Base-by-base conservation (phyloP, 1,140 invertebrate genomes). In the Eciton burchellii region DNA sequence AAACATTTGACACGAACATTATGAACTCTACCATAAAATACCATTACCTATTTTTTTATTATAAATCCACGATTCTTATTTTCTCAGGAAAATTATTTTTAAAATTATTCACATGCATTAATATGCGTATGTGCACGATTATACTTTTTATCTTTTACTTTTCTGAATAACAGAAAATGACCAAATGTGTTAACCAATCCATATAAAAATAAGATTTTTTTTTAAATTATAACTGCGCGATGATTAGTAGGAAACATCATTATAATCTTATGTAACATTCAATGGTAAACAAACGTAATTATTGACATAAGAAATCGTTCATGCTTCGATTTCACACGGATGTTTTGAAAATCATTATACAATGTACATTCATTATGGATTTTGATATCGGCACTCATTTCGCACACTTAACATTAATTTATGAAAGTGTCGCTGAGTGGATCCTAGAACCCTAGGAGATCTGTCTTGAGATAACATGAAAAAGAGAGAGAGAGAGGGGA, bases 361-460 rank as follows among this genome's bases (percentile, higher is more conserved):
- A 66, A 73, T 43, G 57, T 35, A 62, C 12, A 26, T 56, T 84
- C 35, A 41, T 11, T 43, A 73, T 72, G 47, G 52, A 57, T 60
- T 84, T 88, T 84, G 47, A 87, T 52, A 66, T 87, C 72, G 29
- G 66, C 86, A 88, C 49, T 82, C 65, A 52, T 56, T 56, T 74
- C 47, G 19, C 76, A 47, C 6, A 35, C 35, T 35, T 59, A 66
- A 29, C 62, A 57, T 52, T 73, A 62, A 68, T 83, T 65, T 59
- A 73, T 52, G 65, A 87, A 84, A 82, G 63, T 82, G 56, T 83
- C 56, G 82, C 81, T 77, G 41, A 66, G 79, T 88, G 81, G 84
- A 88, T 76, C 87, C 87, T 86, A 89, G 73, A 79, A 88, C 70
- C 76, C 86, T 81, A 88, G 63, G 73, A 88, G 60, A 88, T 76